Base-by-base conservation (phyloP, 2,797 vertebrate genomes). In the Anguilla marmorata region DNA sequence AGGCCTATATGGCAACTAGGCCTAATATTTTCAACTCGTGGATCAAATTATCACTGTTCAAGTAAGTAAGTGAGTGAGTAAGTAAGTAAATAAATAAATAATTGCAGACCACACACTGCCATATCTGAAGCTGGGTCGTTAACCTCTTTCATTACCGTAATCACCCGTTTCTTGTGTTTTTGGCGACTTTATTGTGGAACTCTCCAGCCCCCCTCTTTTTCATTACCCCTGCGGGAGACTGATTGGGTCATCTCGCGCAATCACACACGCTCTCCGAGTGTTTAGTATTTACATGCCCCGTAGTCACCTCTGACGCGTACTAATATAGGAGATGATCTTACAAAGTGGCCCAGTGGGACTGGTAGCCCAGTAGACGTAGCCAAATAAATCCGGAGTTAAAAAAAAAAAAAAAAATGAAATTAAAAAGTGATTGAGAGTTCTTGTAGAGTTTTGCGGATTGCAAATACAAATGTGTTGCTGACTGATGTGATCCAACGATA, bases 401-500 rank as follows among this genome's bases (percentile, higher is more conserved):
- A 66, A 56, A 14, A 56, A 56, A 14, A 56, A 16, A 16, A 30
- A 66, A 7, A 24, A 21, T 6, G 0, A n/a, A 24, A 24, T 66
- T 8, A 66, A 7, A 24, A 24, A 66, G 6, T 66, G 63, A 33
- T 30, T n/a, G 50, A 54, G n/a, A 56, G 24, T 24, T 24, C n/a
- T 30, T 12, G 83, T 30, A 12, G 21, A 58, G 27, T 4, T 84
- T 54, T 63, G 85, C 72, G 88, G 90, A 80, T 92, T 91, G 2
- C 16, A 60, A 60, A 91, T 90, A 89, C 52, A 50, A 87, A 85
- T 92, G 91, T 91, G 91, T 91, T 90, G 92, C 91, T 91, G 91
- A 90, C 92, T 90, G 88, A 87, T 80, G 88, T 87, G 90, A 93
- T 93, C 89, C 89, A 89, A 92, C 91, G 93, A 94, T 93, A 93